Conservation (phyloP, 2,113 vertebrate species). For the Drymodes brunneopygia region DNA sequence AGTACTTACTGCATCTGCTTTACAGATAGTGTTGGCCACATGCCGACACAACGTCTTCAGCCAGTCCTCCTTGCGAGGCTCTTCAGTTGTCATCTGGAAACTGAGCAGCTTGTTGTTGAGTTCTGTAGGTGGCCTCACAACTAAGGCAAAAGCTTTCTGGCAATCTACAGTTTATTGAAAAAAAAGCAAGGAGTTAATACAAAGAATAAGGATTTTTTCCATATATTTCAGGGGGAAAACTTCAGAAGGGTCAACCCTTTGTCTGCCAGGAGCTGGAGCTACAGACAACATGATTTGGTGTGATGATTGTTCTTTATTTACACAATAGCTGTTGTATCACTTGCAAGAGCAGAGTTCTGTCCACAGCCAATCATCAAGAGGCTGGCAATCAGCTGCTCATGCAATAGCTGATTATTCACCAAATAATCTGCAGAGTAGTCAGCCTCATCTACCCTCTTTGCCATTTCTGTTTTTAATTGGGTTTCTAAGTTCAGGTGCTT, state of each 20-base stretch:
- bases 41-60: constrained; percentile 90
- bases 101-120: constrained; percentile 93
- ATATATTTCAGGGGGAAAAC: neutral
- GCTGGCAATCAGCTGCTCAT: neutral
- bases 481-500: neutral
- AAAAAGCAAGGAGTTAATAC: neutral
- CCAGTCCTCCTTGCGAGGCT: constrained; percentile 87
- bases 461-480: neutral
- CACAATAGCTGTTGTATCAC: neutral
- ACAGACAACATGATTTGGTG: neutral
- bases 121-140: constrained; percentile 93
- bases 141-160: constrained; percentile 90
- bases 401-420: neutral
- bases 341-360: neutral
- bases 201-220: neutral
- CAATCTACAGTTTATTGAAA: constrained; percentile 77
- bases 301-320: neutral
- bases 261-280: neutral
- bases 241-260: neutral
- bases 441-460: neutral
- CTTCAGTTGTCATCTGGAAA: constrained; percentile 91
- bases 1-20: constrained; percentile 89
- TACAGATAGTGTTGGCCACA: constrained; percentile 96
- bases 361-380: neutral
- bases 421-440: neutral